A percentile compares a stretch with the other conserved stretches of the same genome.
These are phyloP conservation scores for human DNA, from an alignment of 2,113 vertebrate species.

Conservation along the genomic window GRCh38 chr4:139514501-139515000, in stretches of 20 bases:
- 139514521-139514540: not conserved
- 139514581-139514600: not conserved
- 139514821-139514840: not conserved
- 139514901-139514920: too few species aligned
- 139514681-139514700: not conserved
- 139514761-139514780: fast-evolving
- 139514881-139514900: too few species aligned
- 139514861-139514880: not conserved
- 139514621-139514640: not conserved
- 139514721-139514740: not conserved
- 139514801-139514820: not conserved
- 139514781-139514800: not conserved
- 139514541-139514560: not conserved
- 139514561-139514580: not conserved
- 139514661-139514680: not conserved
- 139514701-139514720: not conserved
- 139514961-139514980: too few species aligned
- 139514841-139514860: not conserved
- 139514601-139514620: not conserved
- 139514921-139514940: too few species aligned
- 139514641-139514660: not conserved
- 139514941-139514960: too few species aligned
- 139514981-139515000: too few species aligned
- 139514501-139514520: not conserved
- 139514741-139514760: fast-evolving